phyloP scores from a whole-genome alignment of 2,113 vertebrate species.

The Terrapene triunguis region DNA sequence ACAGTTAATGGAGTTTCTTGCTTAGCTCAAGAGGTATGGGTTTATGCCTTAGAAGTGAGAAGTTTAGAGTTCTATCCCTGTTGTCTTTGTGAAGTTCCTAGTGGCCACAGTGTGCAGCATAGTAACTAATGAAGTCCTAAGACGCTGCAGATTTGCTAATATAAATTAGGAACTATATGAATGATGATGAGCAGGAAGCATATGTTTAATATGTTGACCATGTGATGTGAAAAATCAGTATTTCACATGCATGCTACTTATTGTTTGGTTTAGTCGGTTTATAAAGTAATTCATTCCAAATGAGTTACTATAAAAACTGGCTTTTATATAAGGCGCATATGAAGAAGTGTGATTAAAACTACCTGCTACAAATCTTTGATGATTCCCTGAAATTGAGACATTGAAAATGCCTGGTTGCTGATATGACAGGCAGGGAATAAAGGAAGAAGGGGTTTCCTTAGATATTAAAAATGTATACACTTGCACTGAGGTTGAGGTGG shows the following conservation, averaged over 20 bases:
- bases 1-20: neutral
- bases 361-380: neutral
- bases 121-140: fast-evolving
- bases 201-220: neutral
- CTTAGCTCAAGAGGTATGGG: neutral
- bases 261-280: neutral
- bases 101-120: neutral
- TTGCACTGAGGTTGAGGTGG: too few relatives aligned
- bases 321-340: fast-evolving
- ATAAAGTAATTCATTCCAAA: neutral
- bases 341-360: neutral
- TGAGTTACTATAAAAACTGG: neutral
- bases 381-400: neutral
- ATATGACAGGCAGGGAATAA: too few relatives aligned
- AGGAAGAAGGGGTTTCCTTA: too few relatives aligned
- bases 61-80: neutral
- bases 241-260: neutral
- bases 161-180: fast-evolving
- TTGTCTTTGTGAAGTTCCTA: neutral
- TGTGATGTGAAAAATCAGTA: neutral
- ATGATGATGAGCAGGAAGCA: neutral
- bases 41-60: too few relatives aligned
- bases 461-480: too few relatives aligned
- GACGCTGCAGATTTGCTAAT: neutral
- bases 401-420: neutral